Evolutionary conservation across 2,113 vertebrate genomes (phyloP).

Genomic region (Chaetops frenatus): DNA sequence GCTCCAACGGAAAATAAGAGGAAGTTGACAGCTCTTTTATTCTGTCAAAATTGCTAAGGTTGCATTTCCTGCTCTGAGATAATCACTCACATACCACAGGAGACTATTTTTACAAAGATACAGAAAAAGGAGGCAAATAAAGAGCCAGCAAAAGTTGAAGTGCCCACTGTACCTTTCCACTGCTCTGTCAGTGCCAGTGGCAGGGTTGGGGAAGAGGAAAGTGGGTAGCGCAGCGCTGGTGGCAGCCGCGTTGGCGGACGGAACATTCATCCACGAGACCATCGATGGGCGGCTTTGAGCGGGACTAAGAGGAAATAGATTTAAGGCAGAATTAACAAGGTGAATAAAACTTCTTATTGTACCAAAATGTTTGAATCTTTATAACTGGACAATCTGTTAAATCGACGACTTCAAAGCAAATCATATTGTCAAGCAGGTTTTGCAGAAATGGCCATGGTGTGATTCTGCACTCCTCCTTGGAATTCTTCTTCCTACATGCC

Average conservation of each 20-base stretch:
- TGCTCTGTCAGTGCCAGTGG: conserved; percentile 36
- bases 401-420: neutral
- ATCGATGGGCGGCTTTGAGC: conserved; percentile 61
- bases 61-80: neutral
- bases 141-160: neutral
- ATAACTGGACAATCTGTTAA: neutral
- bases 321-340: neutral
- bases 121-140: neutral
- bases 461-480: neutral
- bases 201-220: conserved; percentile 13
- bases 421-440: neutral
- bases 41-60: neutral
- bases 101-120: neutral
- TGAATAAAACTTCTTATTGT: neutral
- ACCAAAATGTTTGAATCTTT: neutral
- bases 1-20: neutral
- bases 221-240: neutral
- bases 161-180: conserved; percentile 58
- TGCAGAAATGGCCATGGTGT: neutral
- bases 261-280: conserved; percentile 76
- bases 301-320: conserved; percentile 23
- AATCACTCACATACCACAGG: neutral
- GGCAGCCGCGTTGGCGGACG: neutral
- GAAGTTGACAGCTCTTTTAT: neutral
- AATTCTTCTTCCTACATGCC: neutral